A percentile compares a stretch with the other conserved stretches of the same genome.
These are phyloP conservation scores for Thripadectes ignobilis DNA, from an alignment of 2,797 vertebrate genomes.

Conservation along the genomic window DNA sequence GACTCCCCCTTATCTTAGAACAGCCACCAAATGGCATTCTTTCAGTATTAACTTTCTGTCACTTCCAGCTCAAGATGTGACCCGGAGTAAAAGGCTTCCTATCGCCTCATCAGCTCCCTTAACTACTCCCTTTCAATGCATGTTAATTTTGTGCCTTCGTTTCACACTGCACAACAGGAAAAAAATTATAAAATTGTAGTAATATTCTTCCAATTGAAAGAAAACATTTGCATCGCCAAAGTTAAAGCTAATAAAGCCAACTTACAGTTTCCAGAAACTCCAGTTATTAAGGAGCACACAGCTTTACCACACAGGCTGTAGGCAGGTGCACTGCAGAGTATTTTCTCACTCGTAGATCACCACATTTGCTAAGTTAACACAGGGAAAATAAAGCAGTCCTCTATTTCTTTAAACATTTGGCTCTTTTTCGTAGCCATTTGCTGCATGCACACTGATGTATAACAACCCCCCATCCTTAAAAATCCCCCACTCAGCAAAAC, in stretches of 20 bases:
- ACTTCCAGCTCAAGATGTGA: constrained; percentile 27
- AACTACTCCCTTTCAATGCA: neutral
- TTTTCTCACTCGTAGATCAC: neutral
- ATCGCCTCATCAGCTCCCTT: neutral
- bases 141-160: neutral
- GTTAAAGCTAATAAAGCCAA: neutral
- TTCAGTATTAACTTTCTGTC: constrained; percentile 59
- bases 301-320: neutral
- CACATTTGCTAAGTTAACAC: neutral
- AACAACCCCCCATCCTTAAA: neutral
- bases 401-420: neutral
- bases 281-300: neutral
- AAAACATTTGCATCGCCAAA: neutral
- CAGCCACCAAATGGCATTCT: constrained; percentile 42
- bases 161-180: neutral
- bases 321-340: neutral
- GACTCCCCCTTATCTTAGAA: constrained; percentile 26
- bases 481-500: neutral
- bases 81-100: constrained; percentile 22
- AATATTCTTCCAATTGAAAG: neutral
- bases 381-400: neutral
- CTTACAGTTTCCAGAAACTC: neutral
- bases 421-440: neutral
- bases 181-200: neutral
- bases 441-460: fast-evolving